Percentiles rank a stretch among this genome's conserved stretches.
Evolutionary conservation across 2,888 invertebrate genomes (phyloP).

Genomic region (Hecatera dysodea): DNA sequence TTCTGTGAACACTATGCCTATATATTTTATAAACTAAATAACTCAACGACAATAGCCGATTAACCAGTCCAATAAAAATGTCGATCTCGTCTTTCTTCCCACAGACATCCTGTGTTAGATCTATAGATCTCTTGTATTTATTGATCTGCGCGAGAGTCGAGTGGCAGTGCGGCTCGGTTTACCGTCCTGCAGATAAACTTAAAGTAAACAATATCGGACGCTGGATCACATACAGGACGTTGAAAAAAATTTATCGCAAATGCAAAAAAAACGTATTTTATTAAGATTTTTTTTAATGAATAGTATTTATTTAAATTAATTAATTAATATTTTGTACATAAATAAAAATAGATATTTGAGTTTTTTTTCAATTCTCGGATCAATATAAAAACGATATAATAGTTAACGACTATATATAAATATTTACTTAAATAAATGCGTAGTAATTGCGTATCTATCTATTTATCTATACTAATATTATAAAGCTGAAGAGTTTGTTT

Average conservation of each 20-base stretch:
- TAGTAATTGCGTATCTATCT: conserved; percentile 49
- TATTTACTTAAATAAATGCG: conserved; percentile 54
- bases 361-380: not conserved
- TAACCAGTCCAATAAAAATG: conserved; percentile 53
- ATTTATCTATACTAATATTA: too few relatives aligned
- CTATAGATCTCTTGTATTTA: conserved; percentile 69
- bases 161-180: conserved; percentile 68
- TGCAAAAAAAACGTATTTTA: not conserved
- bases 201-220: conserved; percentile 69
- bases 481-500: too few relatives aligned
- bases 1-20: not conserved
- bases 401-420: conserved; percentile 39
- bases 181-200: conserved; percentile 66
- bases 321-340: not conserved
- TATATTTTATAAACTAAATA: conserved; percentile 8
- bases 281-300: not conserved
- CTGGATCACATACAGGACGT: conserved; percentile 55
- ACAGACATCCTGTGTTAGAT: conserved; percentile 64
- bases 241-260: not conserved
- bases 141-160: conserved; percentile 69
- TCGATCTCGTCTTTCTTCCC: conserved; percentile 63
- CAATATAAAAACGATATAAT: not conserved
- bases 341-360: not conserved
- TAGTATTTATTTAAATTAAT: not conserved
- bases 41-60: conserved; percentile 35